Evolutionary conservation across 1,140 invertebrate genomes (phyloP), one percentile per base, ranked within the genome.

Genomic region (Aphelenchoides fujianensis): DNA sequence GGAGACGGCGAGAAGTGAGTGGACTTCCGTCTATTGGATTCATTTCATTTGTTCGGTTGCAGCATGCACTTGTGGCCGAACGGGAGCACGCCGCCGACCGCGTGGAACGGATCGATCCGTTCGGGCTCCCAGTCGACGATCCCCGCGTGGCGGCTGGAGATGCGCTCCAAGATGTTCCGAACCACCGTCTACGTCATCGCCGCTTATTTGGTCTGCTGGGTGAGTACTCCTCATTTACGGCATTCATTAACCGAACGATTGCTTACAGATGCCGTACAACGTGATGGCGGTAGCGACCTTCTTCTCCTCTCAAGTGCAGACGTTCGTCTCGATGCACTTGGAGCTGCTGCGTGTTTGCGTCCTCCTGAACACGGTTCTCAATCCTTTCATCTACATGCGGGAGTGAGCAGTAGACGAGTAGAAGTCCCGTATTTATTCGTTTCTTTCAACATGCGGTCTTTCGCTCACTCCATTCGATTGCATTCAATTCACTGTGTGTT

Each of bases 131-230:
- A 66, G 59, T n/a, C n/a, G n/a, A 32, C n/a, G 32, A 59, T 78
- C 12, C 77, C 77, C 16, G 78, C 77, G 2, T 78, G 77, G 77
- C 62, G 77, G 27, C 27, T 73, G 23, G 77, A 78, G 66, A 78
- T 78, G 77, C 74, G 77, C 16, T 78, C 77, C 2, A 77, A 76
- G 2, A 78, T 78, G 64, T 78, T 78, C 41, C 63, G 68, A 32
- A 80, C 78, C 5, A 80, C 78, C 19, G 71, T 80, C n/a, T 55
- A 78, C 48, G 77, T 78, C 1, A 79, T 78, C 37, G 70, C 78
- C 9, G 77, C 78, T 3, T 78, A 78, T 55, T 35, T 80, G 31
- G 64, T 78, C 12, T 78, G 77, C 36, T 78, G 77, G 77, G 27
- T 70, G 59, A 32, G 31, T 19, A 32, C 62, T 16, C 34, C 62